A percentile compares a stretch with the other conserved stretches of the same genome.
phyloP scores from a whole-genome alignment of 2,888 invertebrate species.

The Diarsia mendica region DNA sequence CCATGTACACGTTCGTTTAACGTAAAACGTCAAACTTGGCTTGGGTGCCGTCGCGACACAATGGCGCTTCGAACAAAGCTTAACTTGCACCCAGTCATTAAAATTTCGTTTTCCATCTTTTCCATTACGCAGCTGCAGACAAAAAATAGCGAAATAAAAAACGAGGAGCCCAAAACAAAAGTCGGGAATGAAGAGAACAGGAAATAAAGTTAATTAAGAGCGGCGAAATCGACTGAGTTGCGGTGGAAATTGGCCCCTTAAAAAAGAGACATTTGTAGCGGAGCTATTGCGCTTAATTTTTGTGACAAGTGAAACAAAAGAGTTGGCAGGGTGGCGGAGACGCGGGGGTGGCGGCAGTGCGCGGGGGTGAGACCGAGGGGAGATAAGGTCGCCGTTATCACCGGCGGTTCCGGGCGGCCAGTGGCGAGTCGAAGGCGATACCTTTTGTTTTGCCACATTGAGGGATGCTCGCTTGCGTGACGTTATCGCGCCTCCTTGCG shows the following conservation, averaged over 20 bases:
- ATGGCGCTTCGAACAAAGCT: slow-evolving; percentile 86
- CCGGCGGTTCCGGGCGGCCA: slow-evolving; percentile 85
- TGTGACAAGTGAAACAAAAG: slow-evolving; percentile 91
- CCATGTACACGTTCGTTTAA: slow-evolving; percentile 79
- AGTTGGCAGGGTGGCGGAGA: slow-evolving; percentile 84
- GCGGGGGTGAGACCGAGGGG: slow-evolving; percentile 69
- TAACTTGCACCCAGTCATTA: slow-evolving; percentile 88
- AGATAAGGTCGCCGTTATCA: slow-evolving; percentile 89
- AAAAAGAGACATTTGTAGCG: slow-evolving; percentile 90
- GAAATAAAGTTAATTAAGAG: slow-evolving; percentile 91
- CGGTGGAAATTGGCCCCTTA: slow-evolving; percentile 90
- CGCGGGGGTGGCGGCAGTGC: slow-evolving; percentile 70
- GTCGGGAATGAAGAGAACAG: slow-evolving; percentile 88
- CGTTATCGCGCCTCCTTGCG: slow-evolving; percentile 84
- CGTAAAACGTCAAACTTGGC: slow-evolving; percentile 83
- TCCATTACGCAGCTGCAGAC: slow-evolving; percentile 89
- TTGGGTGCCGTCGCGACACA: slow-evolving; percentile 80
- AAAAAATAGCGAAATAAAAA: slow-evolving; percentile 89
- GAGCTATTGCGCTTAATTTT: slow-evolving; percentile 90
- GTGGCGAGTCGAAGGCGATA: slow-evolving; percentile 88
- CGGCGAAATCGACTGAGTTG: slow-evolving; percentile 90
- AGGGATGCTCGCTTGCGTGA: slow-evolving; percentile 88
- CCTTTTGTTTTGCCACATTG: slow-evolving; percentile 89
- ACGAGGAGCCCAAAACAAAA: slow-evolving; percentile 88
- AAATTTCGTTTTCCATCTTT: slow-evolving; percentile 90